A percentile compares a stretch with the other conserved stretches of the same genome.
Conservation (phyloP, 2,888 invertebrate species). For the Margaritifera margaritifera region DNA sequence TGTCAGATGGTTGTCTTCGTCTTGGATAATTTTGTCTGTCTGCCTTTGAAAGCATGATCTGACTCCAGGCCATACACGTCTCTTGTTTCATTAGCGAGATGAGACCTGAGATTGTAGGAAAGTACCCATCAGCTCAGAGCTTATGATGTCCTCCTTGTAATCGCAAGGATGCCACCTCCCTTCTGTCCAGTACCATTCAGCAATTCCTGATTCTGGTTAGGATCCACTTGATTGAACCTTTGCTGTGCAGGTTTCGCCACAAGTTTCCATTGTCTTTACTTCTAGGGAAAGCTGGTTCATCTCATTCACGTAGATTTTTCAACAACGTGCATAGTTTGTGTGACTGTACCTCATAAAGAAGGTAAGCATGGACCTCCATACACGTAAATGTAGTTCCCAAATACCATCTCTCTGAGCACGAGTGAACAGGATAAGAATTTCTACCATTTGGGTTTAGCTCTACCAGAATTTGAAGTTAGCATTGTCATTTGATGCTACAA, state of each 20-base stretch:
- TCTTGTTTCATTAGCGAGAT: neutral
- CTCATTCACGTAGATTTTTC: neutral
- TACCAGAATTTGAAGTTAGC: too few species aligned
- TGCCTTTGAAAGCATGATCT: too few species aligned
- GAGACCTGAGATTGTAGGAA: conserved; percentile 9
- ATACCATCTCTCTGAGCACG: too few species aligned
- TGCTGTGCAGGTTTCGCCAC: neutral
- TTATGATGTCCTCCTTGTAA: conserved; percentile 1
- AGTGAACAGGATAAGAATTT: too few species aligned
- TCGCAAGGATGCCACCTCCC: neutral
- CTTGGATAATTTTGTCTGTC: too few species aligned
- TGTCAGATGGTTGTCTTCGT: too few species aligned
- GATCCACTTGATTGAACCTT: conserved; percentile 3
- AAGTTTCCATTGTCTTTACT: neutral
- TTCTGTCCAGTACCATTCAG: conserved; percentile 1
- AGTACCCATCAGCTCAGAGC: conserved; percentile 7
- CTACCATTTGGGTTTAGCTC: too few species aligned
- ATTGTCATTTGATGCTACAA: too few species aligned
- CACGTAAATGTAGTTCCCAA: too few species aligned
- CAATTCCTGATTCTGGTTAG: neutral
- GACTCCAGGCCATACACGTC: neutral
- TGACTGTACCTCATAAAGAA: neutral
- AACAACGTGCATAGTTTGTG: neutral
- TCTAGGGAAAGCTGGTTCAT: too few species aligned
- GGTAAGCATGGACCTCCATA: conserved; percentile 4